Evolutionary conservation across 2,797 vertebrate genomes (phyloP).

Genomic region (Cheirogaleus major): DNA sequence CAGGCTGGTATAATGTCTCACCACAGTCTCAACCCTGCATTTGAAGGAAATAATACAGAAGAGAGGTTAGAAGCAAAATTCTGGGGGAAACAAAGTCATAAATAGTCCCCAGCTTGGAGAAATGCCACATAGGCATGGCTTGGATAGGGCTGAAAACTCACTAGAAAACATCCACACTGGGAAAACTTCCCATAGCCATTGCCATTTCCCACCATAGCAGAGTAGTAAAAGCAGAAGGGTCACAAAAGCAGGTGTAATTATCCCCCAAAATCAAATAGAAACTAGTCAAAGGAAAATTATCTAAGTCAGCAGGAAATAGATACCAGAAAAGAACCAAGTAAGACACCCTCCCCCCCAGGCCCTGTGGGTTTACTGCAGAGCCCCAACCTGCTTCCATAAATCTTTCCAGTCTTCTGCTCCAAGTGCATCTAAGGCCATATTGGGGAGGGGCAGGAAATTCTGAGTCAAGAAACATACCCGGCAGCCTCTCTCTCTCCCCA

Average conservation of each 20-base stretch:
- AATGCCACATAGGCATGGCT: not conserved
- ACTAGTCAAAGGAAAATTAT: not conserved
- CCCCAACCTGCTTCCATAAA: not conserved
- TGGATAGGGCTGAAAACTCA: not conserved
- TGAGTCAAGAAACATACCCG: too few species aligned
- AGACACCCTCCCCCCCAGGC: not conserved
- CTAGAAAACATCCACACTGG: not conserved
- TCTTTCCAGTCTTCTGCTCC: not conserved
- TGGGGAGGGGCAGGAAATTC: not conserved
- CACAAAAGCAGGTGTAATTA: not conserved
- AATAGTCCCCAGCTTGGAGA: not conserved
- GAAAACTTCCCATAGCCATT: not conserved
- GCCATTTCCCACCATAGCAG: not conserved
- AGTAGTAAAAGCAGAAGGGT: not conserved
- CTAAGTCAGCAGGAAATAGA: not conserved
- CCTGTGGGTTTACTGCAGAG: not conserved
- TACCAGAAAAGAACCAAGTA: not conserved
- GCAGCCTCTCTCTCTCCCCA: not conserved
- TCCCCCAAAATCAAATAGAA: not conserved
- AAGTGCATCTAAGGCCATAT: accelerated
- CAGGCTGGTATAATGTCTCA: not conserved
- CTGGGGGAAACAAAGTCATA: not conserved
- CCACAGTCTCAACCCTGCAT: not conserved
- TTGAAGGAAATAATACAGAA: not conserved
- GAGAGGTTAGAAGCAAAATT: not conserved